Evolutionary conservation across 2,888 invertebrate genomes (phyloP).

Genomic region (Eremobia ochroleuca): DNA sequence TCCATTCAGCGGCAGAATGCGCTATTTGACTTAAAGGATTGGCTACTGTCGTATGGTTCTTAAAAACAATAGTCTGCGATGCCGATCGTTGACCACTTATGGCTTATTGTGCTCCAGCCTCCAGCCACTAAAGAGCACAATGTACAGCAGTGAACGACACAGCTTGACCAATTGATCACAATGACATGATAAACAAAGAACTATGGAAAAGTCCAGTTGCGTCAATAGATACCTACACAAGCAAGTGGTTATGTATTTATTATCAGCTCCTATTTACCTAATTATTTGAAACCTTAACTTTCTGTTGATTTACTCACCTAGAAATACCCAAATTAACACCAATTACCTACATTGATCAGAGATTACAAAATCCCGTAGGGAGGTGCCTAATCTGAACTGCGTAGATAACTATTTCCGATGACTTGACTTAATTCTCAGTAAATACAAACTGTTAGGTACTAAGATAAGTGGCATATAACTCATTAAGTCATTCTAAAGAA

Average conservation of each 20-base stretch:
- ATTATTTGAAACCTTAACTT: slow-evolving; percentile 29
- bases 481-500: slow-evolving; percentile 2
- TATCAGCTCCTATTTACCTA: slow-evolving; percentile 25
- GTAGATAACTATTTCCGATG: slow-evolving; percentile 6
- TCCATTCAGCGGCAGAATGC: no score
- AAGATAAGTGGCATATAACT: slow-evolving; percentile 7
- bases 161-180: slow-evolving; percentile 8
- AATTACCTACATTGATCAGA: slow-evolving; percentile 12
- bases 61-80: background rate
- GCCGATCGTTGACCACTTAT: background rate
- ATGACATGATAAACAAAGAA: background rate
- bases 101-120: background rate
- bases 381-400: background rate
- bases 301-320: slow-evolving; percentile 11
- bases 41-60: no score
- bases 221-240: slow-evolving; percentile 24
- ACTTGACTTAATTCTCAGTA: slow-evolving; percentile 23
- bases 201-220: slow-evolving; percentile 25
- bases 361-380: background rate
- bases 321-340: slow-evolving; percentile 38
- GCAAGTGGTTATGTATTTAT: slow-evolving; percentile 1
- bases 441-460: slow-evolving; percentile 5
- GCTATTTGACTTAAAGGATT: background rate
- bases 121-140: background rate
- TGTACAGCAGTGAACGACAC: background rate